Evolutionary conservation across 2,888 invertebrate genomes (phyloP).

Genomic region (Argynnis bischoffii): DNA sequence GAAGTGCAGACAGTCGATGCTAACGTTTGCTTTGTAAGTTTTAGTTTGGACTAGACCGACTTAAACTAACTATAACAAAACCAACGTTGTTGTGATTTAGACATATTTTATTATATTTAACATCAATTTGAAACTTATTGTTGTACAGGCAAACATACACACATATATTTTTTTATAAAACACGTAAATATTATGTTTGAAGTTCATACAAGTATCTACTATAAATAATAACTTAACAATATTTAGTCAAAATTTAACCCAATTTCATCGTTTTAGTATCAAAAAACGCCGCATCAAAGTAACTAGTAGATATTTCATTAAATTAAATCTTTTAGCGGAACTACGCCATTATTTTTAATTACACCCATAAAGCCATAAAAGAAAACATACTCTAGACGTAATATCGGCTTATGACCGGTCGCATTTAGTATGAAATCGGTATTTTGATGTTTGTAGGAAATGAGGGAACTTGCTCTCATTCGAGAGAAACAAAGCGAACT

Average conservation of each 20-base stretch:
- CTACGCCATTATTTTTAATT: constrained; percentile 33
- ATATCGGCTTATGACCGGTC: constrained; percentile 29
- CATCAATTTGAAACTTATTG: background rate
- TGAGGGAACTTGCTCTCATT: constrained; percentile 30
- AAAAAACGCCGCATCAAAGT: background rate
- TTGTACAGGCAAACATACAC: background rate
- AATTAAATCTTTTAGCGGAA: constrained; percentile 17
- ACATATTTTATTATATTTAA: background rate
- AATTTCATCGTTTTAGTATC: background rate
- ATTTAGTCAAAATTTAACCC: too few species aligned
- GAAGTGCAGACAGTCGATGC: constrained; percentile 28
- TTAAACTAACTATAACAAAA: constrained; percentile 25
- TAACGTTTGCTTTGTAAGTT: constrained; percentile 36
- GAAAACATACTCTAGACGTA: constrained; percentile 24
- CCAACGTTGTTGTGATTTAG: constrained; percentile 5
- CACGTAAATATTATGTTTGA: too few species aligned
- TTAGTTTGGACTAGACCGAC: constrained; percentile 28
- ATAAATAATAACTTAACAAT: too few species aligned
- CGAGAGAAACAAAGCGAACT: constrained; percentile 31
- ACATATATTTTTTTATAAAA: too few species aligned
- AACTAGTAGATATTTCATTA: background rate
- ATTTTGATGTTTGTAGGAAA: constrained; percentile 33
- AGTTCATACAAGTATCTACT: too few species aligned
- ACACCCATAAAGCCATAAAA: constrained; percentile 28
- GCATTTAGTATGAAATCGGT: constrained; percentile 28